Conservation (phyloP, 2,888 invertebrate genomes). For the Zaprionus obscuricornis region DNA sequence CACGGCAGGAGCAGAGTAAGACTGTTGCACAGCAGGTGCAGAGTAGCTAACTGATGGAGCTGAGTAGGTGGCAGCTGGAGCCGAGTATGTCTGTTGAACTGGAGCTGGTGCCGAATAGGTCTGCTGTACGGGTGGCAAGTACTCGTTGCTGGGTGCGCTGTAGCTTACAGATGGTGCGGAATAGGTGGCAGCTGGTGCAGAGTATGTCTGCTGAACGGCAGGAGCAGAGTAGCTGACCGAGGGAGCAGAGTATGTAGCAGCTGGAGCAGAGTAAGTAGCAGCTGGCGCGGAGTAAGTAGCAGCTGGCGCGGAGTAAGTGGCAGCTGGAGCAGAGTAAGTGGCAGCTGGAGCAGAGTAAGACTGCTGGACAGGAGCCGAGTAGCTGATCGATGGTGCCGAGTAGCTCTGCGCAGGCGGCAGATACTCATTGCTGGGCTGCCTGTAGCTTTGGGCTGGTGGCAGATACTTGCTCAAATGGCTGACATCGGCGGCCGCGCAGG, state of each 20-base stretch:
- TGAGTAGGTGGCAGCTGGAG: conserved; percentile 41
- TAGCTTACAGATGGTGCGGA: conserved; percentile 41
- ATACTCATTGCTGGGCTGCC: conserved; percentile 66
- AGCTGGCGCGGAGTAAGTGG: conserved; percentile 43
- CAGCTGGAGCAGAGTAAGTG: conserved; percentile 28
- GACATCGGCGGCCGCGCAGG: conserved; percentile 80
- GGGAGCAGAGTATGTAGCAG: conserved; percentile 48
- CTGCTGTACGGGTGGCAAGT: conserved; percentile 45
- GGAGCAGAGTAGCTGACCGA: conserved; percentile 21
- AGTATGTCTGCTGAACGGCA: conserved; percentile 40
- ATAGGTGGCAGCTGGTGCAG: conserved; percentile 35
- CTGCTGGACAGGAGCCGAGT: conserved; percentile 28
- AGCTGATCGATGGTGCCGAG: conserved; percentile 33
- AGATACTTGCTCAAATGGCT: conserved; percentile 79
- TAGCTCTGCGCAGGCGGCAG: conserved; percentile 67
- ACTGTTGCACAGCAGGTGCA: conserved; percentile 35
- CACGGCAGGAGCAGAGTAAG: conserved; percentile 52
- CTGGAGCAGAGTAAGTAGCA: conserved; percentile 42
- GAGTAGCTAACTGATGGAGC: conserved; percentile 40
- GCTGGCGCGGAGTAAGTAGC: conserved; percentile 38
- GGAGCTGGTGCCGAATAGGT: conserved; percentile 33
- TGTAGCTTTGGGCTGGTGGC: conserved; percentile 64
- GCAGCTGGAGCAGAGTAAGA: conserved; percentile 39
- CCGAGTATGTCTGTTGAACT: conserved; percentile 20
- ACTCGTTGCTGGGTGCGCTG: conserved; percentile 36